Percentiles rank a stretch among this genome's conserved stretches.
Conservation (phyloP, 2,888 invertebrate species). For the Microplitis manilae region DNA sequence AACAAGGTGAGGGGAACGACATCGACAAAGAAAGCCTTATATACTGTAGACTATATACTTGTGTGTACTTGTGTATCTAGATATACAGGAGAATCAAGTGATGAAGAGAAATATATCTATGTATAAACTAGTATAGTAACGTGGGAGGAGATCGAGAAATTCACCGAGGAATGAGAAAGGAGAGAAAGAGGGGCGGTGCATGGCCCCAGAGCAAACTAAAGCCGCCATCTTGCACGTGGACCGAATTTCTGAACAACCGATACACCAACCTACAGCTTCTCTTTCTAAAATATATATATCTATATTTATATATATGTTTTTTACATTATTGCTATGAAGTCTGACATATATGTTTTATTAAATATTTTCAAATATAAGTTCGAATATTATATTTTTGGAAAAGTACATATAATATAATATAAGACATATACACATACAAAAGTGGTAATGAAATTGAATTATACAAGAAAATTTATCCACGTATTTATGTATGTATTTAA, state of each 20-base stretch:
- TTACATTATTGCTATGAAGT: not conserved
- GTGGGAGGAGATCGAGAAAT: conserved; percentile 38
- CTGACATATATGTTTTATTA: not conserved
- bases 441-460: not conserved
- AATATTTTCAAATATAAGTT: not conserved
- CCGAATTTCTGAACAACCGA: conserved; percentile 63
- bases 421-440: not conserved
- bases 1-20: conserved; percentile 9
- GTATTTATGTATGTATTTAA: not conserved
- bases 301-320: not conserved
- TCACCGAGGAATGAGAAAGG: conserved; percentile 38
- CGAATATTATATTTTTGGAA: not conserved
- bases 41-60: not conserved
- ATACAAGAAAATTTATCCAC: not conserved
- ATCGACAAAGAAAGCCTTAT: conserved; percentile 25
- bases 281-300: not conserved
- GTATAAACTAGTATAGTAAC: not conserved
- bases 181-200: conserved; percentile 61
- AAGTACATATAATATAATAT: not conserved
- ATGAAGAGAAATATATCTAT: conserved; percentile 29
- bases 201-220: conserved; percentile 65
- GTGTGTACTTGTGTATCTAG: not conserved
- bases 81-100: conserved; percentile 15
- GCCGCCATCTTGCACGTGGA: conserved; percentile 71
- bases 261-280: conserved; percentile 35